Conservation (phyloP, 2,888 invertebrate genomes). For the Lasioglossum zephyrum region DNA sequence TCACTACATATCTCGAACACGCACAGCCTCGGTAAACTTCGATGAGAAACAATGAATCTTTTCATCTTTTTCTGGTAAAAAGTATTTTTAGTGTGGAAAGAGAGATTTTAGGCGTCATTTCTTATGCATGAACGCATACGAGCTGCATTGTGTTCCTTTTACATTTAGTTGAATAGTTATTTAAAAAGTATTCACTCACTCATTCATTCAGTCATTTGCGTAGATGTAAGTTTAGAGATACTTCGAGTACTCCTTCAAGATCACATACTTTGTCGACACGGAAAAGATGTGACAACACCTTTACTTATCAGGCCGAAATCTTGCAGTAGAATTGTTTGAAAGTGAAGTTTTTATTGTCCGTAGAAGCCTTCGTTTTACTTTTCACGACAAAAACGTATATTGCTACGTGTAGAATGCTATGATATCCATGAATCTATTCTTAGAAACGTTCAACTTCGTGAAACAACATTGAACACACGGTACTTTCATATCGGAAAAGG, state of each 20-base stretch:
- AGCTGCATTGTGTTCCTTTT: conserved; percentile 49
- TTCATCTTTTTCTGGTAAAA: conserved; percentile 7
- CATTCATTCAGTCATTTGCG: background rate
- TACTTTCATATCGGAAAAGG: conserved; percentile 23
- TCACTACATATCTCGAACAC: conserved; percentile 36
- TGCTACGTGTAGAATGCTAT: conserved; percentile 17
- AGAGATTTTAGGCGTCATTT: conserved; percentile 35
- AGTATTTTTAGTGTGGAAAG: conserved; percentile 38
- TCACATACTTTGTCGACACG: background rate
- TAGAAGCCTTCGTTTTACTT: background rate
- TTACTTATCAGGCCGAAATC: background rate
- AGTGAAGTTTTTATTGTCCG: background rate
- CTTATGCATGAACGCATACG: conserved; percentile 3
- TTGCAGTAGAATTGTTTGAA: background rate
- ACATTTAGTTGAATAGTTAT: conserved; percentile 14
- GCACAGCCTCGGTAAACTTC: conserved; percentile 34
- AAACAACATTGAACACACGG: conserved; percentile 10
- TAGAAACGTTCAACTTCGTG: conserved; percentile 4
- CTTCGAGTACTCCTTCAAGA: background rate
- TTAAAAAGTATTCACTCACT: conserved; percentile 39
- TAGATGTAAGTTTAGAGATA: conserved; percentile 4
- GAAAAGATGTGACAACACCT: background rate
- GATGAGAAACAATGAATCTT: background rate
- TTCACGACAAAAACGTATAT: conserved; percentile 19
- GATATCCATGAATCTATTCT: conserved; percentile 4